Conservation (phyloP, 2,888 invertebrate genomes). For the Pristionchus mayeri region DNA sequence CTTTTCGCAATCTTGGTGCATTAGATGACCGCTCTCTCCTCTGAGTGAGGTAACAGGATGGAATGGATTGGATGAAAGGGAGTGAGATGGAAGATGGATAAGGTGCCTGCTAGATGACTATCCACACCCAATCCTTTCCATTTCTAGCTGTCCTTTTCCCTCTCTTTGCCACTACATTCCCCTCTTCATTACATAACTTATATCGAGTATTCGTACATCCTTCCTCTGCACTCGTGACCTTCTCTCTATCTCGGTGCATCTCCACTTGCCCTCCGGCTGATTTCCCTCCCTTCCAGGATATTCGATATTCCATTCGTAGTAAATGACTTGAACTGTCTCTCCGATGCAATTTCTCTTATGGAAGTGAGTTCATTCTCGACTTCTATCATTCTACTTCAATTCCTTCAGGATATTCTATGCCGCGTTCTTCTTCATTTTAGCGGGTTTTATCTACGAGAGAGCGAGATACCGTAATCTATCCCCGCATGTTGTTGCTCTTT, state of each 20-base stretch:
- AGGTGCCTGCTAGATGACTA: not conserved
- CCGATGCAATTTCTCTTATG: constrained; percentile 37
- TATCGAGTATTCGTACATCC: not conserved
- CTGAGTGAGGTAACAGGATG: constrained; percentile 29
- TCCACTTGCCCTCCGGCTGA: constrained; percentile 2
- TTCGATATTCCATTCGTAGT: not conserved
- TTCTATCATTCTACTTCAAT: not conserved
- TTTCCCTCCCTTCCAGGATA: not conserved
- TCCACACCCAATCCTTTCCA: constrained; percentile 27
- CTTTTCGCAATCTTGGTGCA: not conserved
- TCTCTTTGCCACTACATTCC: constrained; percentile 19
- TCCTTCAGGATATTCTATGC: constrained; percentile 31
- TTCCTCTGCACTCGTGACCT: not conserved
- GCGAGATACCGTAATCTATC: not conserved
- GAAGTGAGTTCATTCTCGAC: not conserved
- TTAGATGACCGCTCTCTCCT: not conserved
- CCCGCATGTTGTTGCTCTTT: constrained; percentile 5
- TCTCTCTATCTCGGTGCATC: not conserved
- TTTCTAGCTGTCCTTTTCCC: constrained; percentile 21
- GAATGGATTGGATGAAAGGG: constrained; percentile 25
- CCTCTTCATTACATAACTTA: constrained; percentile 24
- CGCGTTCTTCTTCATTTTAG: constrained; percentile 1
- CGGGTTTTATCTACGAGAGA: not conserved
- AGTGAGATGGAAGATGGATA: constrained; percentile 13
- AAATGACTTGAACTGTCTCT: constrained; percentile 25